A percentile compares a stretch with the other conserved stretches of the same genome.
phyloP scores from a whole-genome alignment of 2,888 invertebrate genomes.

The Perithous albicinctus region DNA sequence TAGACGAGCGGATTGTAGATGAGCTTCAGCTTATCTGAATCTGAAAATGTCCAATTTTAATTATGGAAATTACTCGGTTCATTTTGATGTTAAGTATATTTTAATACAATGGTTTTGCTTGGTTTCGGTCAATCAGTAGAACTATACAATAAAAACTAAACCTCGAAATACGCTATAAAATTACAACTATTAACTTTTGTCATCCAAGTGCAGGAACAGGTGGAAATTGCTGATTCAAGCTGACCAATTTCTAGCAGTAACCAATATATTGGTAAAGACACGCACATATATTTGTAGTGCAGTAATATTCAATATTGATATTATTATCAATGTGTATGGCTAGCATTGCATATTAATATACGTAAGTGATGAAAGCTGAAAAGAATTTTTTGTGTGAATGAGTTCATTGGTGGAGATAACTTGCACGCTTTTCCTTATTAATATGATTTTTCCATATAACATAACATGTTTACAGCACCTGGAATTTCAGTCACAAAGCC shows the following conservation, averaged over 20 bases:
- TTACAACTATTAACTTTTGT: neutral
- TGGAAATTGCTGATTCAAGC: neutral
- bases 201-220: neutral
- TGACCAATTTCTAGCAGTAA: too few species aligned
- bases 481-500: neutral
- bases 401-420: neutral
- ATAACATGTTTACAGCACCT: neutral
- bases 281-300: neutral
- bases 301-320: conserved; percentile 2
- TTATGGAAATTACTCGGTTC: too few species aligned
- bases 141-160: neutral
- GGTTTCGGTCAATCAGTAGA: conserved; percentile 1
- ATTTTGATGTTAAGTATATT: neutral
- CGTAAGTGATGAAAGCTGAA: conserved; percentile 6
- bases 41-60: too few species aligned
- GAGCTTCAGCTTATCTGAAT: neutral
- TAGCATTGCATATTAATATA: neutral
- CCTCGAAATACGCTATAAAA: neutral
- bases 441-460: neutral
- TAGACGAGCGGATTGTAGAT: neutral
- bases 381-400: neutral
- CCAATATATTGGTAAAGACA: neutral
- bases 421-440: conserved; percentile 19
- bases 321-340: neutral
- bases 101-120: neutral